Evolutionary conservation across 2,113 vertebrate species (phyloP), one percentile per base, ranked within the genome.

Genomic region (Chiloscyllium plagiosum): DNA sequence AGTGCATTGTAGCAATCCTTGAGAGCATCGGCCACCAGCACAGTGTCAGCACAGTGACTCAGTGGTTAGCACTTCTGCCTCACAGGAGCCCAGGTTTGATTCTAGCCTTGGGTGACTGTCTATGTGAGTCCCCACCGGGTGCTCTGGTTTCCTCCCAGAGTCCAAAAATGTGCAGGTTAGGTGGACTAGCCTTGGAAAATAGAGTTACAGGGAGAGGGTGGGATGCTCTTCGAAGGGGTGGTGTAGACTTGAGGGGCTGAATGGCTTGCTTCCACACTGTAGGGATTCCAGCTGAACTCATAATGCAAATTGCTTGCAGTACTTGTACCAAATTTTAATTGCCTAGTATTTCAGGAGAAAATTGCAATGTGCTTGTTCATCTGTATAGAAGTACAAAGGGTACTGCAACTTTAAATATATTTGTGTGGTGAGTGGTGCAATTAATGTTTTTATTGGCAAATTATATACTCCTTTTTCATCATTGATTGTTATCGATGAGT

Each of bases 341-440:
- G 33, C 17, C 42, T 52, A 50, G 61, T 56, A n/a, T 52, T 61
- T 90, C 6, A 12, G 22, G 26, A 76, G n/a, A 72, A 70, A 13
- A 68, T 42, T 47, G 61, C 52, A 26, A 6, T 70, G 4, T 68
- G 61, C 29, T 68, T 68, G 92, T 24, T 47, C 92, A 69, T 47
- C 37, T 22, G 22, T 94, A 6, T 68, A 47, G 61, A 37, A 42
- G 26, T 94, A 69, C 66, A 69, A 69, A 29, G 94, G 94, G 96
- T 97, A 97, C 97, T 97, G 97, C 96, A 96, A 96, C 97, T 97
- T 96, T 97, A 97, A 97, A 97, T 96, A 96, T 97, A 97, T 95
- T 97, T 98, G 98, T 98, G 98, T 98, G 98, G 96, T 97, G 97
- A 98, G 98, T 98, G 98, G 98, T 99, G 98, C 98, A 98, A 99